A percentile compares a stretch with the other conserved stretches of the same genome.
Conservation (phyloP, 2,113 vertebrate species). For the Polypterus bichir region DNA sequence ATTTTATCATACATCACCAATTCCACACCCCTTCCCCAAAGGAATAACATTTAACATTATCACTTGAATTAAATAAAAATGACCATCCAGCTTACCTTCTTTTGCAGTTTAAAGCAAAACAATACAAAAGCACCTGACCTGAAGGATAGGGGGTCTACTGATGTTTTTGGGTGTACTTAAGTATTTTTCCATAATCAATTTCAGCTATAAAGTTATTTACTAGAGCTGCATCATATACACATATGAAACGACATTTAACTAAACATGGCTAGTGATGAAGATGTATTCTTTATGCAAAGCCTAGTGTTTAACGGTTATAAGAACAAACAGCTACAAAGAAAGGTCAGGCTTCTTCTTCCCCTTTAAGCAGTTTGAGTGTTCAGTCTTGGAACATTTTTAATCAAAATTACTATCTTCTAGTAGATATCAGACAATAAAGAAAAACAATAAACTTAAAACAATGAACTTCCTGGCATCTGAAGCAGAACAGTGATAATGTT, state of each 20-base stretch:
- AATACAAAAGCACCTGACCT: no score
- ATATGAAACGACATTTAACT: neutral
- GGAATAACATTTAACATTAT: slow-evolving; percentile 4
- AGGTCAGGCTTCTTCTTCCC: neutral
- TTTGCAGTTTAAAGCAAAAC: no score
- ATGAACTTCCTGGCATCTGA: neutral
- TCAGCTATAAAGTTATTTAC: neutral
- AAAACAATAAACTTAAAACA: neutral
- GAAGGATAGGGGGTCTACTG: no score
- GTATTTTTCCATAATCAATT: neutral
- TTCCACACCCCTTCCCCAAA: neutral
- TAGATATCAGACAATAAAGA: neutral
- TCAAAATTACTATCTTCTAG: no score
- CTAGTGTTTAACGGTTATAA: no score
- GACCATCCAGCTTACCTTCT: neutral
- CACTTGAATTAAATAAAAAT: slow-evolving; percentile 26
- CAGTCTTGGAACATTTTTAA: neutral
- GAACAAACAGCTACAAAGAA: neutral
- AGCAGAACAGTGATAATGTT: slow-evolving; percentile 4
- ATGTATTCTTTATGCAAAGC: no score
- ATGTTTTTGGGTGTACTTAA: neutral
- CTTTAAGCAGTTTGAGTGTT: neutral
- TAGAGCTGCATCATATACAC: neutral
- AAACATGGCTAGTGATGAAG: no score
- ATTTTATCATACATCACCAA: slow-evolving; percentile 32